phyloP scores from a whole-genome alignment of 2,797 vertebrate genomes.

The Lacerta viridis region DNA sequence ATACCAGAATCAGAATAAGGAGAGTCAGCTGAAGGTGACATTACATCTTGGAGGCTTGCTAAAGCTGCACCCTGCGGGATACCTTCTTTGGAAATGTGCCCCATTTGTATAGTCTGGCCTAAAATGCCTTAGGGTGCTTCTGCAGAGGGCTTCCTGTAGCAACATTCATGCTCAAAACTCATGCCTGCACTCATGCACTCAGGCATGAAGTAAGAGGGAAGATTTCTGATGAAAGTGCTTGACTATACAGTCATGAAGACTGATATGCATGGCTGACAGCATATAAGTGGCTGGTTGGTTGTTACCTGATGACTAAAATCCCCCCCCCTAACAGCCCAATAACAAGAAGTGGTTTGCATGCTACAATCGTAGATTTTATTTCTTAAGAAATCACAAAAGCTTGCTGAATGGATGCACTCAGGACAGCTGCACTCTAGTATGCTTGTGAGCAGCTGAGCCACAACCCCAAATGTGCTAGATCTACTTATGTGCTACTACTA shows the following conservation, averaged over 20 bases:
- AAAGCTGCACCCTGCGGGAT: neutral
- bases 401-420: no score
- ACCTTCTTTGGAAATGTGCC: neutral
- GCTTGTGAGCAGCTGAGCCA: neutral
- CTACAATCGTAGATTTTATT: no score
- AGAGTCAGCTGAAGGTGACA: no score
- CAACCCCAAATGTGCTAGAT: neutral
- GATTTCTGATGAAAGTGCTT: neutral
- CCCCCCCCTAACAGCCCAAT: neutral
- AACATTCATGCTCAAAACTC: neutral
- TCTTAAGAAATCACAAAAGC: neutral
- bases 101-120: no score
- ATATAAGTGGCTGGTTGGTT: neutral
- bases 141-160: neutral
- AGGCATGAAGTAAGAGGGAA: neutral
- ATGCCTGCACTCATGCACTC: neutral
- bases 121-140: no score
- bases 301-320: neutral
- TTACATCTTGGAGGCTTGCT: neutral
- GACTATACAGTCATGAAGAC: neutral
- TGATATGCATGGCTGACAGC: neutral
- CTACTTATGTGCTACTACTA: neutral
- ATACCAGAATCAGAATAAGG: no score
- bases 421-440: neutral
- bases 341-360: neutral